Evolutionary conservation across 2,888 invertebrate species (phyloP), one percentile per base, ranked within the genome.

Genomic region (Drosophila tripunctata): DNA sequence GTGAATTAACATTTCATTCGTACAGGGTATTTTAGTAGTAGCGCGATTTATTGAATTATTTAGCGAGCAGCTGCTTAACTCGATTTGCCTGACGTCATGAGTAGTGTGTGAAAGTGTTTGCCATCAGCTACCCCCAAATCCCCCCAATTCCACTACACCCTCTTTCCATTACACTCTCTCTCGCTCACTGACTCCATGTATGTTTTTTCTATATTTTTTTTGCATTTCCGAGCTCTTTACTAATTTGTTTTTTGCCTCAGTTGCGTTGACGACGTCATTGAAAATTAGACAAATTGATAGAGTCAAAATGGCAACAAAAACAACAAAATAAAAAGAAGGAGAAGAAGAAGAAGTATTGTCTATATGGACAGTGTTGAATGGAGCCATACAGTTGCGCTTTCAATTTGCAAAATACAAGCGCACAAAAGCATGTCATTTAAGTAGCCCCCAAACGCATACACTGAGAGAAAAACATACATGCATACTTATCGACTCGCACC

Each of bases 41-140:
- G 68, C 69, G 78, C 82, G 82, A 85, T 87, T 83, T 83, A 83
- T 83, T 87, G 79, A 83, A 83, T 83, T 83, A 83, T 83, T 82
- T 82, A 68, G 76, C 79, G 60, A 83, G 86, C 87, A 77, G 88
- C 83, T 87, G 83, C 52, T 87, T 87, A 87, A 83, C 88, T 83
- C 88, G 79, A 83, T 83, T 87, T 85, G 67, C 65, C 40, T 55
- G 61, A 64, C 64, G 71, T 60, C 70, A 69, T 15, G 38, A 30
- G 27, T 38, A 19, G 27, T 27, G 27, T 38, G n/a, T 50, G 44
- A 10, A 24, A 24, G 41, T 43, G 41, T 24, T 19, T 30, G 30
- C 17, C 30, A 44, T n/a, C n/a, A n/a, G n/a, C n/a, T n/a, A n/a
- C n/a, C n/a, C n/a, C n/a, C n/a, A n/a, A n/a, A 30, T 44, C 30